These are phyloP conservation scores for Sphaerophoria taeniata DNA, from an alignment of 2,888 invertebrate species.

Conservation along the genomic window DNA sequence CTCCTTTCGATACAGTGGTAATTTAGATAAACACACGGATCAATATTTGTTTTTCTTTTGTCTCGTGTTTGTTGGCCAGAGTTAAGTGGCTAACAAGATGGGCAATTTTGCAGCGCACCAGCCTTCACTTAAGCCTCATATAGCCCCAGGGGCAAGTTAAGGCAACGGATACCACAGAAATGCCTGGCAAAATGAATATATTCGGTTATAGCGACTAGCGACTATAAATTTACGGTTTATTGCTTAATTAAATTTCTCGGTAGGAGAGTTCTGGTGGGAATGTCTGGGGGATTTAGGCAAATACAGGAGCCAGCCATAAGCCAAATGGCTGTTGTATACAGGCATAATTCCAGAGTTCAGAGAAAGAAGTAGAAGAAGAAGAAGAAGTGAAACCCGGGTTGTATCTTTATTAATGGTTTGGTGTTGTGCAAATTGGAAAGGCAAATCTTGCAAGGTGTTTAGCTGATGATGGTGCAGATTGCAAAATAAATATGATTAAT, in stretches of 20 bases:
- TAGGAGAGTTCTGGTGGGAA: slow-evolving; percentile 45
- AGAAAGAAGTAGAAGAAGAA: too few relatives aligned
- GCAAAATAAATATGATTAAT: slow-evolving; percentile 54
- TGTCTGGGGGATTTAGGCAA: slow-evolving; percentile 33
- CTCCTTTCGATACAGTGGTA: slow-evolving; percentile 60
- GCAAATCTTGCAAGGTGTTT: slow-evolving; percentile 60
- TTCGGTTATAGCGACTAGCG: background rate
- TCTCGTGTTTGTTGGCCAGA: slow-evolving; percentile 32
- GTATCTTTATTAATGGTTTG: slow-evolving; percentile 47
- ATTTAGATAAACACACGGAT: slow-evolving; percentile 65
- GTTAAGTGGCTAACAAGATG: slow-evolving; percentile 57
- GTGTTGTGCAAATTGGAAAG: slow-evolving; percentile 52
- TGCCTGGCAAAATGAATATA: background rate
- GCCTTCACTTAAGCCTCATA: slow-evolving; percentile 36
- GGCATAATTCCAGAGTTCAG: background rate
- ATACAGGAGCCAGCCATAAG: slow-evolving; percentile 58
- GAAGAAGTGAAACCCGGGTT: slow-evolving; percentile 52
- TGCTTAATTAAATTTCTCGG: slow-evolving; percentile 72
- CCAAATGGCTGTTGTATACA: slow-evolving; percentile 15
- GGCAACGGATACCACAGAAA: background rate
- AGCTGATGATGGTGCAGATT: slow-evolving; percentile 49
- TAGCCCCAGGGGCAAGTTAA: slow-evolving; percentile 20
- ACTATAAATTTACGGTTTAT: slow-evolving; percentile 68
- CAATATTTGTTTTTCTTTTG: slow-evolving; percentile 61
- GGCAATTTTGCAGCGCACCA: background rate